Conservation (phyloP, 2,888 invertebrate genomes). For the Nebria brevicollis region DNA sequence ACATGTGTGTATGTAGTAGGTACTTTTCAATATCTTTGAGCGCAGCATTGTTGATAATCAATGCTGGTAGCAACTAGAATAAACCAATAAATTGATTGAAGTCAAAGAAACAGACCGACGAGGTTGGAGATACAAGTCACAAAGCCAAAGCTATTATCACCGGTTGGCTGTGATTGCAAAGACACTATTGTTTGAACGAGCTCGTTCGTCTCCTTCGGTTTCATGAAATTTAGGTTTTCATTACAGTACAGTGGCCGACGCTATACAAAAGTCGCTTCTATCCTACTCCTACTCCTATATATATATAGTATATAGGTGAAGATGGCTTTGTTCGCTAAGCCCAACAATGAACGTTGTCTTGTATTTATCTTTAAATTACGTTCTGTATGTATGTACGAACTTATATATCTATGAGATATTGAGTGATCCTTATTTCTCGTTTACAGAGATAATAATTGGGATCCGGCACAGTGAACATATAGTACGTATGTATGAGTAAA, state of each 20-base stretch:
- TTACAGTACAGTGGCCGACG: constrained; percentile 24
- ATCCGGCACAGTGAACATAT: background rate
- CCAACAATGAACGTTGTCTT: constrained; percentile 3
- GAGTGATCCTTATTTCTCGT: background rate
- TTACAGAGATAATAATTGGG: too few relatives aligned
- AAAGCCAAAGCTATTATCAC: constrained; percentile 36
- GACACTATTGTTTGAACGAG: constrained; percentile 41
- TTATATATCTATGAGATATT: background rate
- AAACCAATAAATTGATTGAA: background rate
- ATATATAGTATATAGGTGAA: constrained; percentile 11
- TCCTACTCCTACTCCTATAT: background rate
- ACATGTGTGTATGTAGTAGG: background rate
- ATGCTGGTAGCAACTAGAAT: too few relatives aligned
- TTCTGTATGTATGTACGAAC: too few relatives aligned
- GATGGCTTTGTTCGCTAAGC: constrained; percentile 35
- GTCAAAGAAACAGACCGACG: background rate
- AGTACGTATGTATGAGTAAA: background rate
- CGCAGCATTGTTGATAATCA: too few relatives aligned
- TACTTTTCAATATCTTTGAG: too few relatives aligned
- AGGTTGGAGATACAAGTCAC: constrained; percentile 1
- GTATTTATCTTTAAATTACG: constrained; percentile 7
- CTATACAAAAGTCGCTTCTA: constrained; percentile 32
- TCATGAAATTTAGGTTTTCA: constrained; percentile 46
- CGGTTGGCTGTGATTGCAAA: constrained; percentile 36
- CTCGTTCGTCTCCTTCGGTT: constrained; percentile 20